Conservation (phyloP, 2,888 invertebrate species). For the Vandiemenella viatica region DNA sequence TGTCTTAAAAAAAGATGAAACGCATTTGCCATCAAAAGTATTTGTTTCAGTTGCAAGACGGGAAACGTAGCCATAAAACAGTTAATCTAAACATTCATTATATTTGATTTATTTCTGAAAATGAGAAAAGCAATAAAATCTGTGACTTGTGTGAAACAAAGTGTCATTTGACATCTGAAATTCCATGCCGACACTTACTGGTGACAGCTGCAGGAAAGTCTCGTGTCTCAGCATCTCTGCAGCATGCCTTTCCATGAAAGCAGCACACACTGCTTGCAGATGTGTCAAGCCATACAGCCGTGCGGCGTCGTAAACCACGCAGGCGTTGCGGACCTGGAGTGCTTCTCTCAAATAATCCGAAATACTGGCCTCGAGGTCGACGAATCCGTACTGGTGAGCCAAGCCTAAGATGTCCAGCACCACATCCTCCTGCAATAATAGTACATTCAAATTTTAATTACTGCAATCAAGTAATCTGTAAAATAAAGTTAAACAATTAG, state of each 20-base stretch:
- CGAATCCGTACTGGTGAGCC: constrained; percentile 92
- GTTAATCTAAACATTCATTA: too few relatives aligned
- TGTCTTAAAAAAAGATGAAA: too few relatives aligned
- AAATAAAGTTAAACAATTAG: too few relatives aligned
- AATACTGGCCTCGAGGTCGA: constrained; percentile 76
- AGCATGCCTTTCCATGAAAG: constrained; percentile 84
- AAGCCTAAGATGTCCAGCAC: constrained; percentile 47
- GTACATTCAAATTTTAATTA: too few relatives aligned
- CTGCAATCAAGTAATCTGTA: too few relatives aligned
- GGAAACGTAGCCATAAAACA: too few relatives aligned
- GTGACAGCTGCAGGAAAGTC: constrained; percentile 67
- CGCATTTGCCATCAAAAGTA: too few relatives aligned
- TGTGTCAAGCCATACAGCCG: constrained; percentile 46
- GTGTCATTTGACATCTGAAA: too few relatives aligned
- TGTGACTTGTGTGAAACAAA: too few relatives aligned
- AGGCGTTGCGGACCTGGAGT: constrained; percentile 77
- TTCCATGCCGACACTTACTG: constrained; percentile 49
- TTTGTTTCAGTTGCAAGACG: too few relatives aligned
- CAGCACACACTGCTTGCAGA: constrained; percentile 62
- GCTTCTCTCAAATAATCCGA: constrained; percentile 85
- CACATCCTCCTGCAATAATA: constrained; percentile 24
- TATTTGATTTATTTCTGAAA: too few relatives aligned
- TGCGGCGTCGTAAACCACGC: constrained; percentile 87
- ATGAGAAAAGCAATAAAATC: too few relatives aligned
- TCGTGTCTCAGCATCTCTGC: constrained; percentile 69